Evolutionary conservation across 2,797 vertebrate species (phyloP).

Genomic region (Neosalanx taihuensis): DNA sequence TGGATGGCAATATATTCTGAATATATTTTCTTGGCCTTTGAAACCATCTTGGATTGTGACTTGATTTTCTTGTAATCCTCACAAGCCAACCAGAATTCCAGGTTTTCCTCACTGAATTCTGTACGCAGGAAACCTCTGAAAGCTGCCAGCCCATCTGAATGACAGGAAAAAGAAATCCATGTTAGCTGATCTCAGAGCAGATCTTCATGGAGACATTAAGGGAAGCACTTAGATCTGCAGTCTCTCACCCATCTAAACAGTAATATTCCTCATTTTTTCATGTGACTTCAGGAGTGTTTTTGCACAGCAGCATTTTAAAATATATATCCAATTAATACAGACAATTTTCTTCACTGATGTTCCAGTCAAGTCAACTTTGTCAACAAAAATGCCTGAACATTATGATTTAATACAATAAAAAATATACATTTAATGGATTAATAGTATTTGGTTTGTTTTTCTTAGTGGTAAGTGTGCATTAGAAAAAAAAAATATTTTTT

Average conservation of each 20-base stretch:
- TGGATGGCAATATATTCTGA: slow-evolving; percentile 96
- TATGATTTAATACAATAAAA: too few relatives aligned
- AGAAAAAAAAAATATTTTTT: too few relatives aligned
- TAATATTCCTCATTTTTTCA: too few relatives aligned
- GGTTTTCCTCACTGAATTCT: slow-evolving; percentile 97
- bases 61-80: slow-evolving; percentile 98
- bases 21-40: slow-evolving; percentile 96
- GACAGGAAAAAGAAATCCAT: slow-evolving; percentile 7
- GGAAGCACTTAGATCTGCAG: slow-evolving; percentile 18
- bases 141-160: slow-evolving; percentile 89
- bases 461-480: too few relatives aligned
- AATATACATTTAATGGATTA: too few relatives aligned
- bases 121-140: slow-evolving; percentile 96
- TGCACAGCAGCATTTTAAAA: too few relatives aligned
- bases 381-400: too few relatives aligned
- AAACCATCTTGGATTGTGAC: slow-evolving; percentile 94
- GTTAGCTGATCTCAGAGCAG: slow-evolving; percentile 32
- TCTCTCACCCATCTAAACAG: background rate
- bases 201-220: slow-evolving; percentile 56
- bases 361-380: too few relatives aligned
- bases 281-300: too few relatives aligned
- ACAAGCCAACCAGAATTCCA: slow-evolving; percentile 98
- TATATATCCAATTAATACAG: too few relatives aligned
- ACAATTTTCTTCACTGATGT: too few relatives aligned
- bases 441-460: too few relatives aligned